These are phyloP conservation scores for Orius insidiosus DNA, from an alignment of 1,140 invertebrate genomes.

Conservation along the genomic window DNA sequence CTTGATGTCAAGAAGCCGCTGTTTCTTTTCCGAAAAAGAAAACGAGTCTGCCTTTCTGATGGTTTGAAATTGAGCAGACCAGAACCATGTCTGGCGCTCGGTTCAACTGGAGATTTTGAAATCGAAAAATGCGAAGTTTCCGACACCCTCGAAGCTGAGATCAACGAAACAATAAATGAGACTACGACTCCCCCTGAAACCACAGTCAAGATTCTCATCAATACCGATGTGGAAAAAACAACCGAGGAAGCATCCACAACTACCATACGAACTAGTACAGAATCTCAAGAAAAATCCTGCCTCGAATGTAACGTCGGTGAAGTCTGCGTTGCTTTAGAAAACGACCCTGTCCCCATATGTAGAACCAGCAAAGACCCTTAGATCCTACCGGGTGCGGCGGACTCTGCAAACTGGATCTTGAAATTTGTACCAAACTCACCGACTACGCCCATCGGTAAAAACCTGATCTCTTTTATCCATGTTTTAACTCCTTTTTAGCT, in stretches of 20 bases:
- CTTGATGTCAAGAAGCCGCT: constrained; percentile 10
- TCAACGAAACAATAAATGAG: constrained; percentile 1
- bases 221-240: not conserved
- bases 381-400: constrained; percentile 61
- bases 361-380: constrained; percentile 32
- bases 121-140: constrained; percentile 9
- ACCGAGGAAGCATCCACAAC: not conserved
- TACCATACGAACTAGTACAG: not conserved
- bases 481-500: constrained; percentile 22
- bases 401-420: constrained; percentile 45
- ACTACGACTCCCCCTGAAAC: constrained; percentile 5
- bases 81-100: constrained; percentile 15
- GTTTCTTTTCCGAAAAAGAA: constrained; percentile 11
- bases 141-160: constrained; percentile 14
- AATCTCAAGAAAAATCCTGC: constrained; percentile 23
- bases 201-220: not conserved
- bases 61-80: constrained; percentile 17
- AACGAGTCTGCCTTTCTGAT: constrained; percentile 20
- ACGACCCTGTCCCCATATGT: constrained; percentile 42
- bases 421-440: constrained; percentile 52
- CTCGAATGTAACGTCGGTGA: constrained; percentile 31
- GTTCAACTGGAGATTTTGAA: constrained; percentile 5
- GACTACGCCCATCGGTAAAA: constrained; percentile 31
- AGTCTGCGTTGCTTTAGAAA: constrained; percentile 44
- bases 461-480: constrained; percentile 5